These are phyloP conservation scores for Brachyhypopomus gauderio DNA, from an alignment of 2,113 vertebrate genomes.

Conservation along the genomic window DNA sequence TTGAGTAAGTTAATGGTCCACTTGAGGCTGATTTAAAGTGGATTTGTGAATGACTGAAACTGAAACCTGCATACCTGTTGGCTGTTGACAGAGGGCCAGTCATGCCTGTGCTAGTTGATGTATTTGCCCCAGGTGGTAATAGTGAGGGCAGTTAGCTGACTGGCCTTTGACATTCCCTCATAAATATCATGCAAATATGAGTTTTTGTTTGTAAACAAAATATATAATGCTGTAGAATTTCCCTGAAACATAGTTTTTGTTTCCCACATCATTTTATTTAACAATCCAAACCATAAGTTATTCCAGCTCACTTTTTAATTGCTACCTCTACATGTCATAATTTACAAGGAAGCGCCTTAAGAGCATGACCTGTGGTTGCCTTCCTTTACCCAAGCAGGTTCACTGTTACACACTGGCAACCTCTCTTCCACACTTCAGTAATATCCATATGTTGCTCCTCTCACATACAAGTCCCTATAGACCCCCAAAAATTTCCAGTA, in stretches of 20 bases:
- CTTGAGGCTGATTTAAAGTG: not conserved
- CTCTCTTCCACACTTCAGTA: not conserved
- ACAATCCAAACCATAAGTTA: not conserved
- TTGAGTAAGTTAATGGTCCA: not conserved
- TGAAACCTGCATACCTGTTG: not conserved
- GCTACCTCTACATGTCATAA: conserved; percentile 18
- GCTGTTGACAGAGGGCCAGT: not conserved
- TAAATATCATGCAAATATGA: not conserved
- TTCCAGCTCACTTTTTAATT: conserved; percentile 17
- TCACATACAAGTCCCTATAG: not conserved
- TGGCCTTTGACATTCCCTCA: not conserved
- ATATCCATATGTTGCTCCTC: not conserved
- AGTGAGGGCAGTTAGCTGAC: conserved; percentile 28
- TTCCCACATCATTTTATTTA: not conserved
- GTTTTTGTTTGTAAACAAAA: not conserved
- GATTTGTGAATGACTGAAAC: not conserved
- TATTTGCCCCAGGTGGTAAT: conserved; percentile 11
- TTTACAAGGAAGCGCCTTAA: conserved; percentile 13
- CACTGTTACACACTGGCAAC: conserved; percentile 17
- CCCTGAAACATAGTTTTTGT: not conserved
- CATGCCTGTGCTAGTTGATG: not conserved
- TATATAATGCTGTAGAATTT: not conserved
- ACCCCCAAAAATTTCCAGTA: not conserved
- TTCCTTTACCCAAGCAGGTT: conserved; percentile 4
- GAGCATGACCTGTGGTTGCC: not conserved